Evolutionary conservation across 2,797 vertebrate species (phyloP).

Genomic region (Vultur gryphus): DNA sequence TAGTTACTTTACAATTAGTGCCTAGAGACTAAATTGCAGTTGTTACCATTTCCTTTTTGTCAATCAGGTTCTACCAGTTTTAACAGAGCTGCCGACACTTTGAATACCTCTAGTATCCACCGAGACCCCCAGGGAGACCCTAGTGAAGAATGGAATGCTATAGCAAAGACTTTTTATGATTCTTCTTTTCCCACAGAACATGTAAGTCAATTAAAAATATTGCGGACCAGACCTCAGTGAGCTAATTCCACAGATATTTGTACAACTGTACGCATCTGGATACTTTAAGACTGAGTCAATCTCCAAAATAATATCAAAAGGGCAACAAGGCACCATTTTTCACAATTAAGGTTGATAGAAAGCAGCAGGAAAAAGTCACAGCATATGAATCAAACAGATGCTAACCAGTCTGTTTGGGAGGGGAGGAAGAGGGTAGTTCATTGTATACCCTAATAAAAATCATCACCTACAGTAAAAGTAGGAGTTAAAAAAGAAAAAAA

Average conservation of each 20-base stretch:
- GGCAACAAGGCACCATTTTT: slow-evolving; percentile 80
- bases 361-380: slow-evolving; percentile 84
- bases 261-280: slow-evolving; percentile 75
- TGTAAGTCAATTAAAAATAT: slow-evolving; percentile 84
- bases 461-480: slow-evolving; percentile 46
- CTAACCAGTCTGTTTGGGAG: slow-evolving; percentile 68
- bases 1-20: slow-evolving; percentile 61
- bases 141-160: slow-evolving; percentile 78
- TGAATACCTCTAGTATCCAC: slow-evolving; percentile 68
- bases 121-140: slow-evolving; percentile 69
- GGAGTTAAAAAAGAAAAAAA: not conserved
- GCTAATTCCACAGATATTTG: slow-evolving; percentile 79
- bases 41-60: slow-evolving; percentile 76
- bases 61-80: slow-evolving; percentile 75
- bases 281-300: slow-evolving; percentile 78
- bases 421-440: slow-evolving; percentile 61
- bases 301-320: slow-evolving; percentile 80
- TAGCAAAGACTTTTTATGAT: slow-evolving; percentile 78
- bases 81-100: slow-evolving; percentile 74
- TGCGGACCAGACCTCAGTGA: slow-evolving; percentile 74
- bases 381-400: slow-evolving; percentile 79
- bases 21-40: slow-evolving; percentile 69
- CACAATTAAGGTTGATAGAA: slow-evolving; percentile 83
- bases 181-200: slow-evolving; percentile 80
- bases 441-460: slow-evolving; percentile 56